A percentile compares a stretch with the other conserved stretches of the same genome.
phyloP scores from a whole-genome alignment of 2,888 invertebrate genomes.

The Drosophila phalerata region DNA sequence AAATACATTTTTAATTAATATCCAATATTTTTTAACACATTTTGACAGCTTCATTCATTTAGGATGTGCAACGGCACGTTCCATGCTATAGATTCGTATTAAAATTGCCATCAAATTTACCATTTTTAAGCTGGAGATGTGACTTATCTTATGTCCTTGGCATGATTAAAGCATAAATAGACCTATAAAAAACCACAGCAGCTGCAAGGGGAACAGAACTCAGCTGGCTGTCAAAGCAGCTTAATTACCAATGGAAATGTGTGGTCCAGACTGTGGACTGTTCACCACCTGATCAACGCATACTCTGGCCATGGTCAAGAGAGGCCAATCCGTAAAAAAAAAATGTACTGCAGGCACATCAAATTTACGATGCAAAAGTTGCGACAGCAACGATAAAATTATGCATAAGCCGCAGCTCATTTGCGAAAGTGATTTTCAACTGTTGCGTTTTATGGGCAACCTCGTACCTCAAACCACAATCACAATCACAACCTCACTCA shows the following conservation, averaged over 20 bases:
- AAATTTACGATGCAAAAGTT: constrained; percentile 77
- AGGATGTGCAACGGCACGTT: constrained; percentile 67
- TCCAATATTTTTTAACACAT: constrained; percentile 15
- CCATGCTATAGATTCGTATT: constrained; percentile 86
- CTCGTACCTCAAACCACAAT: neutral
- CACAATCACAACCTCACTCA: neutral
- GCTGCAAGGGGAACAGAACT: constrained; percentile 32
- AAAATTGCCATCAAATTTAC: constrained; percentile 66
- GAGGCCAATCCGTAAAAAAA: constrained; percentile 41
- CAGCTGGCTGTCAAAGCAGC: constrained; percentile 65
- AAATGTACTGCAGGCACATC: constrained; percentile 47
- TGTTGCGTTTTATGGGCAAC: constrained; percentile 66
- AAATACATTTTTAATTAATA: constrained; percentile 25
- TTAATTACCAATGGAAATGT: constrained; percentile 58
- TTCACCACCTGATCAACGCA: constrained; percentile 23
- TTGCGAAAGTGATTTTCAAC: constrained; percentile 79
- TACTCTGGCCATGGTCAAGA: constrained; percentile 30
- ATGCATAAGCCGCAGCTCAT: constrained; percentile 73
- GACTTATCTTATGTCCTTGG: constrained; percentile 43
- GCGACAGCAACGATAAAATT: constrained; percentile 65
- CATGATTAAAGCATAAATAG: constrained; percentile 59
- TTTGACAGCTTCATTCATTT: constrained; percentile 17
- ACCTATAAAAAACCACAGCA: constrained; percentile 30
- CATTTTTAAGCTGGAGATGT: constrained; percentile 33
- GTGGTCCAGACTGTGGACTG: constrained; percentile 20